These are phyloP conservation scores for Deilephila porcellus DNA, from an alignment of 2,888 invertebrate genomes.

Conservation along the genomic window DNA sequence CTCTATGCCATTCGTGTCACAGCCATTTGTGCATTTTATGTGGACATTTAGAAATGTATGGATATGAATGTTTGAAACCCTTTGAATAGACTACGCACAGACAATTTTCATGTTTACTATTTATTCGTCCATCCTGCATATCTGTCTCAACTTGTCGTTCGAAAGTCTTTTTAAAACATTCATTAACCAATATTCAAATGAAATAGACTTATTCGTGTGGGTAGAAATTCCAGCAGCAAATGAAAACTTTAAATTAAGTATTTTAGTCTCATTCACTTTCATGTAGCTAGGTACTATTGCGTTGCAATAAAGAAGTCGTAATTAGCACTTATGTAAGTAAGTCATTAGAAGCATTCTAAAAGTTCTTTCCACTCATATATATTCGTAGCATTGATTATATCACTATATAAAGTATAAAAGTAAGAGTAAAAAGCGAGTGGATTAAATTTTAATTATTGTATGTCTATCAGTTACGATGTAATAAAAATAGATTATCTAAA, in stretches of 20 bases:
- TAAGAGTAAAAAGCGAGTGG: background rate
- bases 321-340: conserved; percentile 9
- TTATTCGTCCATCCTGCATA: too few relatives aligned
- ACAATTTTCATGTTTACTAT: too few relatives aligned
- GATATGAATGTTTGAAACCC: too few relatives aligned
- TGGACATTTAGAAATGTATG: too few relatives aligned
- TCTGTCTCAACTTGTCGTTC: too few relatives aligned
- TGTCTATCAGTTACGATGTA: background rate
- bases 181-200: too few relatives aligned
- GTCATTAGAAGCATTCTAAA: conserved; percentile 18
- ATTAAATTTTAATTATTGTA: background rate
- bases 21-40: too few relatives aligned
- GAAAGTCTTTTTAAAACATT: too few relatives aligned
- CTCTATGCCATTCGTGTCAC: too few relatives aligned
- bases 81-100: too few relatives aligned
- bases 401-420: conserved; percentile 14
- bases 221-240: too few relatives aligned
- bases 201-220: too few relatives aligned
- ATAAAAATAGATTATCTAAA: conserved; percentile 6
- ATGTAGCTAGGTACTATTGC: conserved; percentile 8
- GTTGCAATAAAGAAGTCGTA: background rate
- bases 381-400: conserved; percentile 1
- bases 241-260: background rate
- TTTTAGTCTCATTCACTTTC: conserved; percentile 10
- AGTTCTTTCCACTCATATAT: background rate